Percentiles rank a stretch among this genome's conserved stretches.
These are phyloP conservation scores for Cantharis lateralis DNA, from an alignment of 2,888 invertebrate genomes.

Conservation along the genomic window DNA sequence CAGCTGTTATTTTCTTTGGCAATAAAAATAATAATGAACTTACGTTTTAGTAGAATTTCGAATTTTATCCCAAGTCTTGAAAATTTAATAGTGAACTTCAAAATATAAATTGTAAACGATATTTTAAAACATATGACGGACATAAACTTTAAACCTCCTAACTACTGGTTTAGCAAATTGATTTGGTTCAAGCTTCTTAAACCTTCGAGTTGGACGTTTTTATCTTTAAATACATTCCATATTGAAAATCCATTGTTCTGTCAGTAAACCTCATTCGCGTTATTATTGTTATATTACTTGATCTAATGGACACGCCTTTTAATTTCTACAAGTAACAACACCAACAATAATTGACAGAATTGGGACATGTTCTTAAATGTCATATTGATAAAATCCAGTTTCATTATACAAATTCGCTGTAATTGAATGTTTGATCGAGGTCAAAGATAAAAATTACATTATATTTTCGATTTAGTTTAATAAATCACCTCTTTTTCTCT, in stretches of 20 bases:
- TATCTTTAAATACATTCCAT: not conserved
- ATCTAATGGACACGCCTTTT: conserved; percentile 18
- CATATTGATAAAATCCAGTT: conserved; percentile 16
- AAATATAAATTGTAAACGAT: not conserved
- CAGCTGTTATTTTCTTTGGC: not conserved
- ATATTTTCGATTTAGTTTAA: conserved; percentile 1
- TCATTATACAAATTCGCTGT: conserved; percentile 11
- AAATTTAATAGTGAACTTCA: not conserved
- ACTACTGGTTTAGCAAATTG: not conserved
- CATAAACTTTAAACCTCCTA: not conserved
- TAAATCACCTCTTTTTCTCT: not conserved
- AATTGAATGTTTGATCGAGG: conserved; percentile 15
- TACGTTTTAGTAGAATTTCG: not conserved
- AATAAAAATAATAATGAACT: not conserved
- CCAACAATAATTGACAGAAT: conserved; percentile 11
- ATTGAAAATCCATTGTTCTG: conserved; percentile 13
- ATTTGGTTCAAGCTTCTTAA: not conserved
- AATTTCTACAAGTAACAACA: conserved; percentile 11
- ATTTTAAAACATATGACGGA: not conserved
- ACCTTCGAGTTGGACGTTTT: not conserved
- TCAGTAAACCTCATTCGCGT: conserved; percentile 15
- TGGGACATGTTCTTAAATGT: conserved; percentile 15
- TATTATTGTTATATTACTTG: conserved; percentile 9
- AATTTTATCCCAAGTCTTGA: not conserved
- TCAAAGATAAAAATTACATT: conserved; percentile 1